Evolutionary conservation across 2,888 invertebrate species (phyloP).

Genomic region (Drosophila affinis): DNA sequence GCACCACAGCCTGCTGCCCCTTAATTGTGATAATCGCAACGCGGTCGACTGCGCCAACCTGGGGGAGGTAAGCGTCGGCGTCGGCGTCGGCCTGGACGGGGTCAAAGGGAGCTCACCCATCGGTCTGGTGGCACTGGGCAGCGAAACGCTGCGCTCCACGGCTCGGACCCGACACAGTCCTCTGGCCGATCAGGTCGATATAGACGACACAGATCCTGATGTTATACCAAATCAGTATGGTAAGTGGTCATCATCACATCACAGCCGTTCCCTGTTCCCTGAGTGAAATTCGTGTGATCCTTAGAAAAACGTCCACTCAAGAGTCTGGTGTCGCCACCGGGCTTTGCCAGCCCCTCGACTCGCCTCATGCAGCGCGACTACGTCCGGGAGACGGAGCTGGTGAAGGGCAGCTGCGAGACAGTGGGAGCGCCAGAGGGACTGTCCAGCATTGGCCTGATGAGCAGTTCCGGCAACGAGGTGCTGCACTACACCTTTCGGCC

Average conservation of each 20-base stretch:
- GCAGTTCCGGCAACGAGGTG: constrained; percentile 83
- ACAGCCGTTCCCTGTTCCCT: too few species aligned
- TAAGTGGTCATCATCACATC: constrained; percentile 83
- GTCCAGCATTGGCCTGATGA: constrained; percentile 68
- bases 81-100: constrained; percentile 68
- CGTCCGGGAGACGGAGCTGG: constrained; percentile 79
- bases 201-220: constrained; percentile 91
- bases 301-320: constrained; percentile 84
- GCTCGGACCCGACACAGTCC: constrained; percentile 83
- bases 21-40: constrained; percentile 77
- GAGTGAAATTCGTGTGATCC: not conserved
- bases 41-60: constrained; percentile 65
- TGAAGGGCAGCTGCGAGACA: constrained; percentile 66
- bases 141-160: constrained; percentile 81
- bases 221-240: constrained; percentile 95
- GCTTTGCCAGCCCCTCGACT: constrained; percentile 83
- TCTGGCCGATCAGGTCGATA: constrained; percentile 83
- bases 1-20: constrained; percentile 82
- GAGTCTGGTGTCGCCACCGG: constrained; percentile 81
- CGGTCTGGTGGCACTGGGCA: constrained; percentile 82
- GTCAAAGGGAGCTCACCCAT: constrained; percentile 64
- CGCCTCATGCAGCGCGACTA: constrained; percentile 83
- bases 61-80: constrained; percentile 78
- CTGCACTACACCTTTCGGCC: constrained; percentile 84
- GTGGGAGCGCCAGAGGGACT: constrained; percentile 67